Evolutionary conservation across 2,888 invertebrate species (phyloP).

Genomic region (Achlya flavicornis): DNA sequence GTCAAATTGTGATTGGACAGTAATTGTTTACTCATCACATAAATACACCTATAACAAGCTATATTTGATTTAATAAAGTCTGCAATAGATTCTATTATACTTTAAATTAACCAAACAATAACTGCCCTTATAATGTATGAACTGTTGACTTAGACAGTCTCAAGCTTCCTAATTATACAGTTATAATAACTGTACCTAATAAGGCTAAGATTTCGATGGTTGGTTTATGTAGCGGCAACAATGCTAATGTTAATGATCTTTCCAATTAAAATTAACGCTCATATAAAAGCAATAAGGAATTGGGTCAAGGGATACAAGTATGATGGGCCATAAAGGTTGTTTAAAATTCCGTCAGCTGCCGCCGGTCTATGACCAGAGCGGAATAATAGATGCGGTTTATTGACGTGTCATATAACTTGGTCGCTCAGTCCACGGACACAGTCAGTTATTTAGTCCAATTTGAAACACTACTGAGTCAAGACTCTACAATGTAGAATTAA

Average conservation of each 20-base stretch:
- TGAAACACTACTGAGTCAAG: slow-evolving; percentile 76
- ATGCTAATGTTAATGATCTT: slow-evolving; percentile 37
- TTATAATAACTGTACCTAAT: neutral
- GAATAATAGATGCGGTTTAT: slow-evolving; percentile 83
- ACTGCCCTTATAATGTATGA: too few relatives aligned
- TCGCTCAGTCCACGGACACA: slow-evolving; percentile 49
- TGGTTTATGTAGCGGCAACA: slow-evolving; percentile 26
- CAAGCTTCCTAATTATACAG: slow-evolving; percentile 3
- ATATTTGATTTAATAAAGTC: neutral
- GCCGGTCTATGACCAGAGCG: slow-evolving; percentile 48
- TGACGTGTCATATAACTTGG: slow-evolving; percentile 78
- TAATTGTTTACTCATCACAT: slow-evolving; percentile 29
- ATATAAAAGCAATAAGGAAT: slow-evolving; percentile 50
- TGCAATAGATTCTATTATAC: neutral
- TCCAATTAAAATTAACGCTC: slow-evolving; percentile 58
- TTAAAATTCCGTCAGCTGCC: slow-evolving; percentile 77
- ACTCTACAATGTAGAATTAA: slow-evolving; percentile 44
- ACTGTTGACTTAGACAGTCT: neutral
- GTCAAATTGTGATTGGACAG: slow-evolving; percentile 56
- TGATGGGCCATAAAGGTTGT: slow-evolving; percentile 69
- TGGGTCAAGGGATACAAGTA: slow-evolving; percentile 69
- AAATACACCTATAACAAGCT: neutral
- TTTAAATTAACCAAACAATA: neutral
- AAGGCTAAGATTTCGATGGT: slow-evolving; percentile 4
- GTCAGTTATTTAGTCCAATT: slow-evolving; percentile 75